Base-by-base conservation (phyloP, 1,140 invertebrate species). In the Drosophila cardini region DNA sequence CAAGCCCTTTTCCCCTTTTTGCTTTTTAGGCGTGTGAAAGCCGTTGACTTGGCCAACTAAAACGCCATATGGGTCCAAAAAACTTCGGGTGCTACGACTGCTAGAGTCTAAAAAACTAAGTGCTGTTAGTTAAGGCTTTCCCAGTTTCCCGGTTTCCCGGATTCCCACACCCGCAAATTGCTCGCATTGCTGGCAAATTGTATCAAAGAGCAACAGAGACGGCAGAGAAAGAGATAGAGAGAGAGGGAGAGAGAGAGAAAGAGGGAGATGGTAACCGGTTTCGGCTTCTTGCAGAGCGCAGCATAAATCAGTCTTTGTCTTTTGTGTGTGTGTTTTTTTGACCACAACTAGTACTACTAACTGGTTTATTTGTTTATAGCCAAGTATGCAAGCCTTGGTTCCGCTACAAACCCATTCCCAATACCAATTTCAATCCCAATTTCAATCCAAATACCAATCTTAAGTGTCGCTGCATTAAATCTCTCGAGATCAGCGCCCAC, bases 321-420 rank as follows among this genome's bases (percentile, higher is more conserved):
- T 53, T 26, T 26, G 21, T 26, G 21, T 26, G 21, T 26, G 21
- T 26, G n/a, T n/a, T n/a, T 26, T 26, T 71, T 60, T 42, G 63
- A 65, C 72, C 82, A 67, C 61, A 64, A 46, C 67, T 67, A 26
- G 21, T 26, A 82, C 60, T 48, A 40, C 60, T 55, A 89, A 89
- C 84, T 89, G 84, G 84, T 89, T 89, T 89, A 84, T 74, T 87
- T 87, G 84, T 83, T 78, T 85, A 81, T 71, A 48, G 32, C 67
- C 50, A 61, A 62, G 46, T 40, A 43, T 30, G 11, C 62, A 76
- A 76, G 26, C 40, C 16, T 26, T n/a, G 71, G 69, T 79, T 79
- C 45, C 60, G 67, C 65, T 69, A 56, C 16, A 16, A 18, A 46
- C 9, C 42, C 5, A 43, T n/a, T n/a, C n/a, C n/a, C n/a, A n/a